phyloP scores from a whole-genome alignment of 2,797 vertebrate genomes.

The Cryptoprocta ferox region DNA sequence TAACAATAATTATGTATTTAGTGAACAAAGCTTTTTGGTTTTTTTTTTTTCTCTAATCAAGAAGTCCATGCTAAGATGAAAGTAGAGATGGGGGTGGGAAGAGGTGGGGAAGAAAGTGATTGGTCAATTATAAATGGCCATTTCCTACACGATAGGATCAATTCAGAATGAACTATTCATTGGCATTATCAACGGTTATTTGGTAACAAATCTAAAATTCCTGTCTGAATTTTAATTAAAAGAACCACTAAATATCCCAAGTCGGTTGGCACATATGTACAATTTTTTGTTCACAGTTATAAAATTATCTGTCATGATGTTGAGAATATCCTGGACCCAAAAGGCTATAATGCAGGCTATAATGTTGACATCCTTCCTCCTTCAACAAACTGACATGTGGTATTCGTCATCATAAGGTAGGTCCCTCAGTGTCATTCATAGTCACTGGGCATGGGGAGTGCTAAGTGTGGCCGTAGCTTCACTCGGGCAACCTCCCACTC shows the following conservation, averaged over 20 bases:
- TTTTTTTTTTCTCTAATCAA: background rate
- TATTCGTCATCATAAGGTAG: background rate
- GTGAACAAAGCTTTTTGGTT: background rate
- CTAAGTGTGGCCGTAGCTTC: background rate
- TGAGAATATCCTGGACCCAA: background rate
- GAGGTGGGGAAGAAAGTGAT: background rate
- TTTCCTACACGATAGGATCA: conserved; percentile 1
- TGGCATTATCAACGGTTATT: background rate
- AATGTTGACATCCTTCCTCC: background rate
- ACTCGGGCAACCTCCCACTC: background rate
- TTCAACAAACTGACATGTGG: background rate
- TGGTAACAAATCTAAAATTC: conserved; percentile 31
- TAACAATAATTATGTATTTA: background rate
- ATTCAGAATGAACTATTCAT: background rate
- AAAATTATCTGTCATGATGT: conserved; percentile 3
- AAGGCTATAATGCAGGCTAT: background rate
- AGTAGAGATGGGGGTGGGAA: background rate
- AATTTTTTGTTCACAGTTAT: background rate
- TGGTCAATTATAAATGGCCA: background rate
- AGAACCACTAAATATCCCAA: background rate
- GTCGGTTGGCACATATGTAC: background rate
- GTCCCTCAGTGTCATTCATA: background rate
- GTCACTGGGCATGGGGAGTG: background rate
- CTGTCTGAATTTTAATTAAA: conserved; percentile 66
- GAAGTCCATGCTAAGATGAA: background rate